These are phyloP conservation scores for Ethmia dodecea DNA, from an alignment of 2,888 invertebrate genomes.

Conservation along the genomic window DNA sequence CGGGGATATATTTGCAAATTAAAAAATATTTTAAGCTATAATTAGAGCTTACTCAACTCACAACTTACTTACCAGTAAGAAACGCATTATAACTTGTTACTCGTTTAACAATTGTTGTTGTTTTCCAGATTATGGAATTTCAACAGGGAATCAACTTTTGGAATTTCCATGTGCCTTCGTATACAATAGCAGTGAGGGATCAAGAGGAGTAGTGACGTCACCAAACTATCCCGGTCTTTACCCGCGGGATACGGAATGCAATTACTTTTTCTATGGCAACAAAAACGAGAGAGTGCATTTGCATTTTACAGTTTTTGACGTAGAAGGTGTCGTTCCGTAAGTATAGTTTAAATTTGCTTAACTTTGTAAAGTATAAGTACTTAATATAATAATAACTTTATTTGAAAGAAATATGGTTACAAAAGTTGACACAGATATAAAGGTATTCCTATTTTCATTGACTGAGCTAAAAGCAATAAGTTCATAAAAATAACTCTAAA, in stretches of 20 bases:
- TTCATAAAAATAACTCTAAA: neutral
- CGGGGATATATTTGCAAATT: too few species aligned
- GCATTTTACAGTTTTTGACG: constrained; percentile 93
- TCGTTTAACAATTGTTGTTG: too few species aligned
- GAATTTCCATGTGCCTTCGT: constrained; percentile 91
- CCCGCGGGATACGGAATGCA: constrained; percentile 92
- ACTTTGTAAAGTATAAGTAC: neutral
- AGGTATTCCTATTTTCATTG: too few species aligned
- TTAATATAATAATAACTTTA: too few species aligned
- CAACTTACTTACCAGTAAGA: too few species aligned
- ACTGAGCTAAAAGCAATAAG: too few species aligned
- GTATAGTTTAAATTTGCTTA: constrained; percentile 40
- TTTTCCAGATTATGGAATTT: constrained; percentile 89
- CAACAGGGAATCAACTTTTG: constrained; percentile 85
- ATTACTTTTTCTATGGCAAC: constrained; percentile 92
- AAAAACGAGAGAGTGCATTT: constrained; percentile 86
- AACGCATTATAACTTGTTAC: too few species aligned
- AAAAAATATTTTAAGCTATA: too few species aligned
- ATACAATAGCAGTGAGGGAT: constrained; percentile 88
- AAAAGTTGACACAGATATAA: too few species aligned
- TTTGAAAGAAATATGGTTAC: too few species aligned
- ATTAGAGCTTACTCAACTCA: too few species aligned
- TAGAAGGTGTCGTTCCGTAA: constrained; percentile 96
- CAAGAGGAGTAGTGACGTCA: constrained; percentile 88
- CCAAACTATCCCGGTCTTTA: constrained; percentile 95